Conservation (phyloP, 2,888 invertebrate genomes). For the Blomia tropicalis region DNA sequence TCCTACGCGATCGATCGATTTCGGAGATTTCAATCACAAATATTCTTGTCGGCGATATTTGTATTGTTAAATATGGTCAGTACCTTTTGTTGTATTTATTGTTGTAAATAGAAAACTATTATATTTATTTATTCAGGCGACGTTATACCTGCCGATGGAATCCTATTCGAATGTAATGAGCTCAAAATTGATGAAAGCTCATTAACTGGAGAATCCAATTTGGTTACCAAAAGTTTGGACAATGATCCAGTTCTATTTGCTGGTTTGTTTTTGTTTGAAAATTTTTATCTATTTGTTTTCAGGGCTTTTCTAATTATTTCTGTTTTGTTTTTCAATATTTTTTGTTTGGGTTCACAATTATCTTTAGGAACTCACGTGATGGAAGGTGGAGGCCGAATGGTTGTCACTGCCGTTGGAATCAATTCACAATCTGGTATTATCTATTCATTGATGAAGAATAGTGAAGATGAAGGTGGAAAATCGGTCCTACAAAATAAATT, state of each 20-base stretch:
- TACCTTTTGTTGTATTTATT: background rate
- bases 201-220: slow-evolving; percentile 96
- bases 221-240: slow-evolving; percentile 88
- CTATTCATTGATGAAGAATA: slow-evolving; percentile 78
- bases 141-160: slow-evolving; percentile 90
- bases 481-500: slow-evolving; percentile 96
- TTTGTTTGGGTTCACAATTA: background rate
- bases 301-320: too few relatives aligned
- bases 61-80: slow-evolving; percentile 51
- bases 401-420: slow-evolving; percentile 90
- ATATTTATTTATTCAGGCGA: slow-evolving; percentile 40
- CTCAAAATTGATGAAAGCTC: slow-evolving; percentile 98
- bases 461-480: slow-evolving; percentile 41
- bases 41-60: slow-evolving; percentile 95
- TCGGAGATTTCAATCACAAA: slow-evolving; percentile 89
- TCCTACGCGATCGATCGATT: slow-evolving; percentile 77
- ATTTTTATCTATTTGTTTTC: too few relatives aligned
- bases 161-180: slow-evolving; percentile 94
- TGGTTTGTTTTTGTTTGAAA: slow-evolving; percentile 34
- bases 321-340: too few relatives aligned
- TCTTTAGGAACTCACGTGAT: slow-evolving; percentile 72
- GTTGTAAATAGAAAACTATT: background rate
- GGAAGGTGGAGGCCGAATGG: slow-evolving; percentile 99
- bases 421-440: slow-evolving; percentile 99
- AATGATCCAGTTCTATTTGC: slow-evolving; percentile 94